Evolutionary conservation across 2,888 invertebrate genomes (phyloP), one percentile per base, ranked within the genome.

Genomic region (Nineta flava): DNA sequence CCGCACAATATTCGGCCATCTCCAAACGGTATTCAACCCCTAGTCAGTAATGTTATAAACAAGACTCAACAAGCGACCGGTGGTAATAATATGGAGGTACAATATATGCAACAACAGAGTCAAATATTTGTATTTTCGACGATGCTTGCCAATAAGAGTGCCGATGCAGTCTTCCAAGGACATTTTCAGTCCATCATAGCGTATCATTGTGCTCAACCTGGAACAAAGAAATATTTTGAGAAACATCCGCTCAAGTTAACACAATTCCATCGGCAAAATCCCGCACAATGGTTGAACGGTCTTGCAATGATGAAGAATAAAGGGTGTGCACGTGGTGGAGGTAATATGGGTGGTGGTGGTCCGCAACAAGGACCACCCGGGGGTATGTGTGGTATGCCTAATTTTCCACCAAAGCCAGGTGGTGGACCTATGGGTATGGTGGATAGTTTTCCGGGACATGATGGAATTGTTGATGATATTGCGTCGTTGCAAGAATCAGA

Each of bases 71-170:
- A 44, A 26, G 70, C 74, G 21, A 78, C 81, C 55, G 26, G 26
- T 7, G 26, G 26, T 26, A 81, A 83, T 57, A 81, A 83, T 55
- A 83, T 87, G 76, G 87, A 88, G 73, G 85, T 87, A 56, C 81
- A 82, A 62, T 86, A 85, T 60, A 84, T 86, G 86, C 91, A 93
- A 72, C 94, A 96, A 69, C 94, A 95, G 70, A 94, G 91, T 70
- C 94, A 95, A 69, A 92, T 96, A 65, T 96, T 94, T 77, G 95
- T 96, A 58, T 96, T 96, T 72, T 91, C 93, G 17, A 95, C 96
- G 9, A 73, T 83, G 60, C 71, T 94, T 68, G 96, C 95, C 3
- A 96, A 96, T 68, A 86, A 91, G 63, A 94, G 93, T 5, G 95
- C 95, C 0, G 94, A 96, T 60, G 81, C 88, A 12, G 94, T 95